Conservation (phyloP, 2,113 vertebrate species). For the Grammomys surdaster region DNA sequence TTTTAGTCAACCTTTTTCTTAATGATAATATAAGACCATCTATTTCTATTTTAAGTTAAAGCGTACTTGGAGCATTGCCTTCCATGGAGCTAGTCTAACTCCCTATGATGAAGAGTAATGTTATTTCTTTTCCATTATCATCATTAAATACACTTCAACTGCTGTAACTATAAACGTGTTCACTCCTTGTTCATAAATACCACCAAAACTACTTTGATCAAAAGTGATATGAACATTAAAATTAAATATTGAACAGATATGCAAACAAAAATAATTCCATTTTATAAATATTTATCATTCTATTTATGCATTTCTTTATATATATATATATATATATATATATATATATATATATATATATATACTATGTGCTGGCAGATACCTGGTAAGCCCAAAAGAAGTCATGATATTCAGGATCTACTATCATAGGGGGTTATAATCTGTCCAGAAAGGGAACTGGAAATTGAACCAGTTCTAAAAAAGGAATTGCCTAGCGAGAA, state of each 20-base stretch:
- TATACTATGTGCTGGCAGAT: neutral
- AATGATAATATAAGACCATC: neutral
- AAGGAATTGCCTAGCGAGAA: neutral
- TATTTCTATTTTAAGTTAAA: constrained; percentile 25
- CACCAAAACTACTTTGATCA: neutral
- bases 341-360: neutral
- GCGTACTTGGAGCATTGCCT: neutral
- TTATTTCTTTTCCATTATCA: constrained; percentile 5
- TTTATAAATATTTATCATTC: neutral
- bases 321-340: accelerated
- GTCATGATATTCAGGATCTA: neutral
- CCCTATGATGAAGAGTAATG: neutral
- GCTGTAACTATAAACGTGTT: neutral
- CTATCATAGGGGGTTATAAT: neutral
- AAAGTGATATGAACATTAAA: neutral
- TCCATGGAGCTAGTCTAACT: neutral
- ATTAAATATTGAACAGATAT: neutral
- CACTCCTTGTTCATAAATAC: neutral
- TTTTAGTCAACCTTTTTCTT: neutral
- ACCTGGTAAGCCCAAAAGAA: neutral
- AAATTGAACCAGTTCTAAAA: neutral
- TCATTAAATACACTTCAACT: neutral
- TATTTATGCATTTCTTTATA: neutral
- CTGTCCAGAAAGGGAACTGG: no score
- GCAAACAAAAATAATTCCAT: neutral